These are phyloP conservation scores for Cydia strobilella DNA, from an alignment of 1,140 invertebrate genomes.

Conservation along the genomic window DNA sequence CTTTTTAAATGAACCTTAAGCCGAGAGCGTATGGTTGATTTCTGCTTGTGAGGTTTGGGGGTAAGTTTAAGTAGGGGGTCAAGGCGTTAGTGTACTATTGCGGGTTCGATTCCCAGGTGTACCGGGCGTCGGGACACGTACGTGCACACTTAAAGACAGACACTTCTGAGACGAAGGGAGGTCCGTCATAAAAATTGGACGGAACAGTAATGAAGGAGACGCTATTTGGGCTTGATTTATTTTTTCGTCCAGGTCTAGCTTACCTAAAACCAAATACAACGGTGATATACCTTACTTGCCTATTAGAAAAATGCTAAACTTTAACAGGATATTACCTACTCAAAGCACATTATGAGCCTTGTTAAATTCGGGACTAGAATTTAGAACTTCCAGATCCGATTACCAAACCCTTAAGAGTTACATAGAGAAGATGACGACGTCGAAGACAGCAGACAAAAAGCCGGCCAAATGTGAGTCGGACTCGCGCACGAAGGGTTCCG, in stretches of 20 bases:
- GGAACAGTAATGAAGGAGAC: slow-evolving; percentile 43
- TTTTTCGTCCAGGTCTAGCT: neutral
- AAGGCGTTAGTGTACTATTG: slow-evolving; percentile 70
- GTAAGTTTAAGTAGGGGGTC: slow-evolving; percentile 55
- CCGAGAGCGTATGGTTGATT: slow-evolving; percentile 36
- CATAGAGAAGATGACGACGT: too few relatives aligned
- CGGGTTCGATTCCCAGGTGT: slow-evolving; percentile 78
- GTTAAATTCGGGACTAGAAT: too few relatives aligned
- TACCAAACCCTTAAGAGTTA: too few relatives aligned
- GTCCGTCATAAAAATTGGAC: slow-evolving; percentile 77
- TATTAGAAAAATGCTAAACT: neutral
- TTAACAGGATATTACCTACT: too few relatives aligned
- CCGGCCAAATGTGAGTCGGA: too few relatives aligned
- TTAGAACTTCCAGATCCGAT: too few relatives aligned
- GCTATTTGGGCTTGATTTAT: slow-evolving; percentile 27
- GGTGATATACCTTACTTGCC: neutral
- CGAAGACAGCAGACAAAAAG: too few relatives aligned
- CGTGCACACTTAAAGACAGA: slow-evolving; percentile 71
- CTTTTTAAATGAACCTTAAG: slow-evolving; percentile 38
- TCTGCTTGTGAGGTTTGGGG: slow-evolving; percentile 39
- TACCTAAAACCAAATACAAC: neutral
- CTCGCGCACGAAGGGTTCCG: too few relatives aligned
- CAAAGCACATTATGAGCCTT: too few relatives aligned
- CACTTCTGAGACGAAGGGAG: slow-evolving; percentile 75
- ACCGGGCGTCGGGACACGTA: slow-evolving; percentile 66